Percentiles rank a stretch among this genome's conserved stretches.
These are phyloP conservation scores for Heteropelma amictum DNA, from an alignment of 2,888 invertebrate genomes.

Conservation along the genomic window DNA sequence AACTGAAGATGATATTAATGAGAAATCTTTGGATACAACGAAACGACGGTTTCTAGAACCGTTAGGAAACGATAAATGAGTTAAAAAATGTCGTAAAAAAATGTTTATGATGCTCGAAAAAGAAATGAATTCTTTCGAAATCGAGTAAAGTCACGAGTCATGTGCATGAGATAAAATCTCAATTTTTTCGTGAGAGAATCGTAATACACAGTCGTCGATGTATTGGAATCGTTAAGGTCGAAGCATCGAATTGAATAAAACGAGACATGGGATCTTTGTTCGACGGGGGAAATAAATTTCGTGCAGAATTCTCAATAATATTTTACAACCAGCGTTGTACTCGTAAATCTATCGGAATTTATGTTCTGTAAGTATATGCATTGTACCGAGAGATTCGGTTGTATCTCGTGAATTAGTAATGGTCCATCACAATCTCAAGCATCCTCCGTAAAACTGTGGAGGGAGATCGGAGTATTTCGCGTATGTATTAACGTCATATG, in stretches of 20 bases:
- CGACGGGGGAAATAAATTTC: not conserved
- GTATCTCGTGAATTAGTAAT: slow-evolving; percentile 7
- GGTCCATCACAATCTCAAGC: slow-evolving; percentile 30
- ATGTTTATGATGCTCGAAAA: too few species aligned
- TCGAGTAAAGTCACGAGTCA: too few species aligned
- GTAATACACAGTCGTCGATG: too few species aligned
- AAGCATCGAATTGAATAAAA: slow-evolving; percentile 4
- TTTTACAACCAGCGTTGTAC: not conserved
- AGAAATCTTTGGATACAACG: too few species aligned
- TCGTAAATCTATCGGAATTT: slow-evolving; percentile 32
- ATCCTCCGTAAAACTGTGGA: not conserved
- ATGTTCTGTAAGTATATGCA: not conserved
- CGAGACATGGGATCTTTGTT: not conserved
- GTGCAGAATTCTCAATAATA: not conserved
- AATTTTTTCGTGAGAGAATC: too few species aligned
- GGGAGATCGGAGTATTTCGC: slow-evolving; percentile 16
- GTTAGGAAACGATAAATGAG: too few species aligned
- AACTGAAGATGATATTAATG: too few species aligned
- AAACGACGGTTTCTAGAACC: too few species aligned
- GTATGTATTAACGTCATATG: slow-evolving; percentile 27
- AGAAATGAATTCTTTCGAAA: too few species aligned
- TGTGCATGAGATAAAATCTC: too few species aligned
- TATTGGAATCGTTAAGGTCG: not conserved
- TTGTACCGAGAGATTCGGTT: not conserved
- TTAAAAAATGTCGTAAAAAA: too few species aligned